Evolutionary conservation across 2,888 invertebrate species (phyloP), one percentile per base, ranked within the genome.

Genomic region (Lycophotia porphyrea): DNA sequence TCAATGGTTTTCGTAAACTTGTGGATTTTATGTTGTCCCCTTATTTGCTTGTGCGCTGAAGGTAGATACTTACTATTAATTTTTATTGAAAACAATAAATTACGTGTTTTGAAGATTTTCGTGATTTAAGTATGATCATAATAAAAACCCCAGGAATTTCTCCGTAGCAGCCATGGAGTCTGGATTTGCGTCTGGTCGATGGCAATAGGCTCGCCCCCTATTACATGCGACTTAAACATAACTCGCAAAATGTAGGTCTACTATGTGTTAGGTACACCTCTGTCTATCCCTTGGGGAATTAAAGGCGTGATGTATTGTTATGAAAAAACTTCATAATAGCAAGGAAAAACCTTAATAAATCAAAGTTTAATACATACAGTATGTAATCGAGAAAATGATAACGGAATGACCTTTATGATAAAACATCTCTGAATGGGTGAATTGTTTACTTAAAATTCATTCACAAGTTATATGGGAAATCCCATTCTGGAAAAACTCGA

Each of bases 401-500:
- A 2, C n/a, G 15, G 7, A n/a, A 4, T 76, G 34, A 42, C 49
- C 42, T 49, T 60, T 47, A 47, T 80, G 81, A 80, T 80, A 73
- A 42, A n/a, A 42, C 0, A 52, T 27, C 42, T 27, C 18, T 74
- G 49, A 81, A 81, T 49, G n/a, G 5, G 21, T 31, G 24, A 36
- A n/a, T 21, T 47, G 15, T 5, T 31, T 44, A 52, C 34, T 2
- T 24, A 75, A 7, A 27, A 31, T 73, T 44, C 21, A 76, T 73
- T 76, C 74, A 52, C 13, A 2, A 44, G 34, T 24, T 8, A 44
- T 44, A 52, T 27, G n/a, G n/a, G 15, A 81, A 76, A 74, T 11
- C 49, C 27, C 24, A 13, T 39, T 55, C 27, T 9, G 27, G 31
- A n/a, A 66, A 49, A 78, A 31, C 18, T 52, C 34, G 21, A 34